Evolutionary conservation across 2,113 vertebrate species (phyloP).

Genomic region (Merops nubicus): DNA sequence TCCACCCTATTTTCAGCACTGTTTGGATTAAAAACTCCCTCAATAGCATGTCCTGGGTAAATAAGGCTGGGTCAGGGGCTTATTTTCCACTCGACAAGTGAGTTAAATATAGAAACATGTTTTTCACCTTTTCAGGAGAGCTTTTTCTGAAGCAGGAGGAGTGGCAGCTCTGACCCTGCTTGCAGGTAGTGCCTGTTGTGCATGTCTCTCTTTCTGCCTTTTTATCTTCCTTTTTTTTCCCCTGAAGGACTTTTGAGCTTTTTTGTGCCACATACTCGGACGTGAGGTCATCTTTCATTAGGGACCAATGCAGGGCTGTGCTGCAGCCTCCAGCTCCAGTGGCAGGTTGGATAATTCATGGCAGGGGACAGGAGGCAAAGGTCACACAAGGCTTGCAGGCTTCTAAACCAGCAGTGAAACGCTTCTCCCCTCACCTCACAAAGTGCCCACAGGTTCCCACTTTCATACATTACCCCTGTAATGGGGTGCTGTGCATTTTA

Average conservation of each 20-base stretch:
- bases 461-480: background rate
- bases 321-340: background rate
- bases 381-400: background rate
- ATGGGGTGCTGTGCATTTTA: background rate
- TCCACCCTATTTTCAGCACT: background rate
- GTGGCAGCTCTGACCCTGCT: background rate
- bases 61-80: background rate
- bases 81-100: background rate
- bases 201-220: background rate
- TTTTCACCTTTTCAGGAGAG: background rate
- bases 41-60: background rate
- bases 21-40: background rate
- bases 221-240: background rate
- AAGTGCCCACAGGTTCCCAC: background rate
- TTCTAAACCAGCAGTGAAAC: background rate
- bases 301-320: background rate
- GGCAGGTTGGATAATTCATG: background rate
- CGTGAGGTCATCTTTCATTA: background rate
- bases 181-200: accelerated
- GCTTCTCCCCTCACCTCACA: accelerated
- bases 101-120: background rate
- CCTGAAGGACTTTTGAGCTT: background rate
- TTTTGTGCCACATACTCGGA: background rate
- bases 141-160: background rate
- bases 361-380: background rate